A percentile compares a stretch with the other conserved stretches of the same genome.
phyloP scores from a whole-genome alignment of 2,888 invertebrate species.

The Mycogona germanica region DNA sequence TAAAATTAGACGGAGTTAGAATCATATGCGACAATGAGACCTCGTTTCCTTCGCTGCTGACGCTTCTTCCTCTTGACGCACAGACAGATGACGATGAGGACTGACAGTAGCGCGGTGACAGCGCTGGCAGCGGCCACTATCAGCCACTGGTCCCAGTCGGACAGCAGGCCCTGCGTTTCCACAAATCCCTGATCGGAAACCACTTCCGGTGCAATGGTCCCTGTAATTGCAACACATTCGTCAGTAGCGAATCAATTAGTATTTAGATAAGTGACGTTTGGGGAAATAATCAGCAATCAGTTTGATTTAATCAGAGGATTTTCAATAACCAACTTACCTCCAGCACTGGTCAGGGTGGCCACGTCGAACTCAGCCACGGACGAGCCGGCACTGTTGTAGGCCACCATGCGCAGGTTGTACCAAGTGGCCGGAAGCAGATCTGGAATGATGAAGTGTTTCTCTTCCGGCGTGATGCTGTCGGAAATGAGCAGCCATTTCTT shows the following conservation, averaged over 20 bases:
- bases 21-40: no score
- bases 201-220: slow-evolving; percentile 16
- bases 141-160: slow-evolving; percentile 17
- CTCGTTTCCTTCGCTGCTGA: slow-evolving; percentile 14
- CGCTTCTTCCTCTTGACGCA: slow-evolving; percentile 16
- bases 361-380: slow-evolving; percentile 14
- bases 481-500: slow-evolving; percentile 13
- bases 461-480: slow-evolving; percentile 11
- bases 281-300: not conserved
- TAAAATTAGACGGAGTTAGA: not conserved
- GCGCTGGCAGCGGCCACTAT: slow-evolving; percentile 16
- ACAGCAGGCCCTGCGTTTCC: slow-evolving; percentile 14
- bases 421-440: slow-evolving; percentile 17
- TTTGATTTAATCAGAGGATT: no score
- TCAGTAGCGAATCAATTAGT: not conserved
- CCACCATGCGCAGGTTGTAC: slow-evolving; percentile 18
- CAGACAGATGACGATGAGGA: slow-evolving; percentile 9
- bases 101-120: slow-evolving; percentile 5
- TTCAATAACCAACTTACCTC: slow-evolving; percentile 17
- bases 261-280: not conserved
- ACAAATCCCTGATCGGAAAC: slow-evolving; percentile 17
- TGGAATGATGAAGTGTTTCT: slow-evolving; percentile 12
- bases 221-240: slow-evolving; percentile 2
- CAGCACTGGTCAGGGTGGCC: slow-evolving; percentile 15
- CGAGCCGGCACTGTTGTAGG: slow-evolving; percentile 13